Evolutionary conservation across 2,888 invertebrate genomes (phyloP).

Genomic region (Spodoptera exigua): DNA sequence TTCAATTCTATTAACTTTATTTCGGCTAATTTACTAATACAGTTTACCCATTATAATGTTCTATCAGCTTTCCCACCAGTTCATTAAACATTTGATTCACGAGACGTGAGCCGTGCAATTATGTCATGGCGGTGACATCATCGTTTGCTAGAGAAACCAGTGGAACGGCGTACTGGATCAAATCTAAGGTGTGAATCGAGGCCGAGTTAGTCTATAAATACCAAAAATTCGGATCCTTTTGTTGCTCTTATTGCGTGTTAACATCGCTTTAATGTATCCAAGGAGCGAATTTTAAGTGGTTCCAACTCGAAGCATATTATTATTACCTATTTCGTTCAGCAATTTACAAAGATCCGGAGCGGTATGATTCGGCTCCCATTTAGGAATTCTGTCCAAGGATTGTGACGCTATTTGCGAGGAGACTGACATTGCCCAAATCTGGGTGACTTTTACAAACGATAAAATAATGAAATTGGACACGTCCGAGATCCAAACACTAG

Average conservation of each 20-base stretch:
- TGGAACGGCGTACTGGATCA: slow-evolving; percentile 23
- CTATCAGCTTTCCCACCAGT: slow-evolving; percentile 12
- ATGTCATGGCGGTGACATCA: slow-evolving; percentile 62
- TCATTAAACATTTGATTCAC: slow-evolving; percentile 51
- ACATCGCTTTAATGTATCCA: background rate
- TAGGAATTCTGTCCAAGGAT: no score
- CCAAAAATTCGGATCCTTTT: slow-evolving; percentile 13
- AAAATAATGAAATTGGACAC: no score
- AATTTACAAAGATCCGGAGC: no score
- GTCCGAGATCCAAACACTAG: no score
- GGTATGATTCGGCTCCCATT: no score
- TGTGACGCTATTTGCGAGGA: no score
- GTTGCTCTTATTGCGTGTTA: slow-evolving; percentile 13
- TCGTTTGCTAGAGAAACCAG: slow-evolving; percentile 46
- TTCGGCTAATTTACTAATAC: background rate
- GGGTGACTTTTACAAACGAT: no score
- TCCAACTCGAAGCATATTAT: background rate
- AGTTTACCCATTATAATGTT: slow-evolving; percentile 9
- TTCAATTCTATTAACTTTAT: background rate
- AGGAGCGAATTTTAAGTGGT: background rate
- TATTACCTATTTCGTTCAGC: background rate
- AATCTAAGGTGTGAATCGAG: slow-evolving; percentile 43
- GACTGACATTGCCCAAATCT: no score
- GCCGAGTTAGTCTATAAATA: slow-evolving; percentile 15
- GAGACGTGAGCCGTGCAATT: slow-evolving; percentile 51